phyloP scores from a whole-genome alignment of 1,140 invertebrate species.

The Vollenhovia emeryi region DNA sequence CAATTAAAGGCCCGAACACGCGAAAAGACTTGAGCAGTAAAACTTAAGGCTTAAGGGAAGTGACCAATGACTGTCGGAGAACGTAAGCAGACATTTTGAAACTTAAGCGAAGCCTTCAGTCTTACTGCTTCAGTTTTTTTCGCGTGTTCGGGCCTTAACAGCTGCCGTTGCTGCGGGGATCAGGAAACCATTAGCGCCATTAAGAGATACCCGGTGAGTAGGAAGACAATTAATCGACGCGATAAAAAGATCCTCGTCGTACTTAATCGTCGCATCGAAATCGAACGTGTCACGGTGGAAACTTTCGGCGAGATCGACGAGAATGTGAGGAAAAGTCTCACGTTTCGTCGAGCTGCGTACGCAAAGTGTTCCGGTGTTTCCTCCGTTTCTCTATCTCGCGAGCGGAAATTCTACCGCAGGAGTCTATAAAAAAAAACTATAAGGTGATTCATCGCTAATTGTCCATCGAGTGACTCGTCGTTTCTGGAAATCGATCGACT shows the following conservation, averaged over 20 bases:
- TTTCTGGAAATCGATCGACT: background rate
- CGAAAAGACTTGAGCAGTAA: too few species aligned
- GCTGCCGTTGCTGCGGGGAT: background rate
- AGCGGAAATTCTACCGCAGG: background rate
- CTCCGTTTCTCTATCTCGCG: background rate
- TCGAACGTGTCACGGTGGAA: background rate
- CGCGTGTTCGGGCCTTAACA: too few species aligned
- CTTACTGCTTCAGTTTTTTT: too few species aligned
- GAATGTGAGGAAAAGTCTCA: background rate
- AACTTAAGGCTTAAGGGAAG: too few species aligned
- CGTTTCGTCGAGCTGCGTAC: background rate
- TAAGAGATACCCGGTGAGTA: background rate
- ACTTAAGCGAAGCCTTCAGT: too few species aligned
- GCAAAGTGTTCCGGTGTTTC: background rate
- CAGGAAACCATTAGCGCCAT: background rate
- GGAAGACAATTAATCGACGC: background rate
- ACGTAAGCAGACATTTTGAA: too few species aligned
- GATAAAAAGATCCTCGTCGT: background rate
- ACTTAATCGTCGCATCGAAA: background rate
- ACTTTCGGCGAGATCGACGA: background rate
- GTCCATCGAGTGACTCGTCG: background rate
- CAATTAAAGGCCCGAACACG: too few species aligned
- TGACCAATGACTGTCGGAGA: too few species aligned
- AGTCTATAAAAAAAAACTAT: background rate
- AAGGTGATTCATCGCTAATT: constrained; percentile 30